Conservation (phyloP, 2,797 vertebrate genomes). For the Xerus rutilus region DNA sequence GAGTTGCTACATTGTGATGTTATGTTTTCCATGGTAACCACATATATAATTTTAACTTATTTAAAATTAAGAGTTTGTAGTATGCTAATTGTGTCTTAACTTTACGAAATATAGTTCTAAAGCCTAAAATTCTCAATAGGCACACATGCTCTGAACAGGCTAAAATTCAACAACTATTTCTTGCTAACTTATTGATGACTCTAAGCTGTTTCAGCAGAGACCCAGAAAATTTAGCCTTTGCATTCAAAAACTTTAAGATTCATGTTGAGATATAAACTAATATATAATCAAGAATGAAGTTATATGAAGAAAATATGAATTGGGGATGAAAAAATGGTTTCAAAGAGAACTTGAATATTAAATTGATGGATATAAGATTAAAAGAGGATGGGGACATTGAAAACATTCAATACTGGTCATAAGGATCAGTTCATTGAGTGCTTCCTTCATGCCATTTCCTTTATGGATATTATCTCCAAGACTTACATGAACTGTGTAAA, state of each 20-base stretch:
- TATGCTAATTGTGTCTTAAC: background rate
- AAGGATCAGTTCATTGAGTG: background rate
- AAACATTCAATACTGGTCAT: background rate
- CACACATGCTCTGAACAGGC: background rate
- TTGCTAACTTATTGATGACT: background rate
- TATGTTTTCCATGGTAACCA: background rate
- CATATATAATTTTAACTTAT: constrained; percentile 43
- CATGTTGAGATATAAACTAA: background rate
- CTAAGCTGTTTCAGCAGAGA: background rate
- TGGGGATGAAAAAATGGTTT: background rate
- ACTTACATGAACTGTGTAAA: background rate
- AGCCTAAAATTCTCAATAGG: background rate
- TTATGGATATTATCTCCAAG: background rate
- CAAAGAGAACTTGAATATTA: background rate
- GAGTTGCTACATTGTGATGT: background rate
- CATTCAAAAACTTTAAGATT: constrained; percentile 23
- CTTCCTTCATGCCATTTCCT: background rate
- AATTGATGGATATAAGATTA: background rate
- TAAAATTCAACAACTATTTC: constrained; percentile 35
- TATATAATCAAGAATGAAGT: background rate
- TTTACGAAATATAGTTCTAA: background rate
- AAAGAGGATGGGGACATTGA: background rate
- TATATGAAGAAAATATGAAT: constrained; percentile 44
- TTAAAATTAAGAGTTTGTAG: constrained; percentile 40
- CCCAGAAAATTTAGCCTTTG: background rate